Evolutionary conservation across 2,888 invertebrate genomes (phyloP), one percentile per base, ranked within the genome.

Genomic region (Phaonia tiefii): DNA sequence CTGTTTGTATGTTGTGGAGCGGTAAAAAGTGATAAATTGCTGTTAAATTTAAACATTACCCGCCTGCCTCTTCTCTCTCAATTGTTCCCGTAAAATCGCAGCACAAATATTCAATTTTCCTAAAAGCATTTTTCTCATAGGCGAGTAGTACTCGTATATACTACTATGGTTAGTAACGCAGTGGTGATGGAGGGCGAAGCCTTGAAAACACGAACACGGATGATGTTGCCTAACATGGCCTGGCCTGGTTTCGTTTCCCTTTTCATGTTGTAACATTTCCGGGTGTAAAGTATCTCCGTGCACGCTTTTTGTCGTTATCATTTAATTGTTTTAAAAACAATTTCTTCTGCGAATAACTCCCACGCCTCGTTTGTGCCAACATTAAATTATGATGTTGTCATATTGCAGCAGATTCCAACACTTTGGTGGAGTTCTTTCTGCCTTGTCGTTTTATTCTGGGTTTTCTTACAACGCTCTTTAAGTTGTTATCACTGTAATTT

Each of bases 401-500:
- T n/a, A 25, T 20, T 2, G 2, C 54, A 54, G 25, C 8, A 10
- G 25, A 54, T 54, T 54, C 54, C 54, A 54, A 54, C 54, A 54
- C 54, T 54, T 54, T 54, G 2, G 54, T 17, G 22, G 22, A 54
- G 1, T 54, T 2, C 17, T 13, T 54, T 22, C 17, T 15, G 1
- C 17, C 17, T 31, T 51, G 22, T 17, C n/a, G n/a, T 51, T 4
- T 44, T 51, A 8, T 3, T 31, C 31, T 39, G 37, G 17, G 7
- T 20, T 7, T 22, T 22, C 42, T 26, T 63, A 37, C 42, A 15
- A 39, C 60, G 39, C 15, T 54, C 20, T 54, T 54, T 54, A 25
- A 54, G 60, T 60, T 63, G 39, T 63, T 63, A 63, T 39, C 63
- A 63, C 42, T 63, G 63, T 63, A 63, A 63, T 63, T 63, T 63